phyloP scores from a whole-genome alignment of 2,113 vertebrate genomes.

The Vidua chalybeata region DNA sequence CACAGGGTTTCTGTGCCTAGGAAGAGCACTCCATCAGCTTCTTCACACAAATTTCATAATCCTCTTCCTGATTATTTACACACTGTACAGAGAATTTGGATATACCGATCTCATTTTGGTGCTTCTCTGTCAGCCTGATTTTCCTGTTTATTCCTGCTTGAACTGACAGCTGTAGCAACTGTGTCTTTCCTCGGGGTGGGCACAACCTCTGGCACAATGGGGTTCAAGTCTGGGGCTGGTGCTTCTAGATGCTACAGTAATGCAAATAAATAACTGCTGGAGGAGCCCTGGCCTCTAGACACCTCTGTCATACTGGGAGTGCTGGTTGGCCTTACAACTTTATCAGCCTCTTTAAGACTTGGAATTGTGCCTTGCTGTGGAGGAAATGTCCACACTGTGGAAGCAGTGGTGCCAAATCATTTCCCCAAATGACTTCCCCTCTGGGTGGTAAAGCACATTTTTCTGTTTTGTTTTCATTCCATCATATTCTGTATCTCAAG shows the following conservation, averaged over 20 bases:
- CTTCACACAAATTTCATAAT: not conserved
- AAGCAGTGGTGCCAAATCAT: conserved; percentile 33
- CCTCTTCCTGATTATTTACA: not conserved
- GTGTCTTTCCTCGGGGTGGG: not conserved
- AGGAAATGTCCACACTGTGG: conserved; percentile 54
- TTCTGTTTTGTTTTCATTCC: conserved; percentile 65
- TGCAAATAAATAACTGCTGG: not conserved
- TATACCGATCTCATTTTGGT: not conserved
- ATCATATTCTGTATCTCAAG: conserved; percentile 26
- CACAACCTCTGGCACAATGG: not conserved
- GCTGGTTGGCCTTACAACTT: conserved; percentile 33
- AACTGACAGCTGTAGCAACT: not conserved
- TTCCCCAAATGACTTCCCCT: conserved; percentile 14
- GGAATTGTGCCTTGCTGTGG: conserved; percentile 31
- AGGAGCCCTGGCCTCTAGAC: not conserved
- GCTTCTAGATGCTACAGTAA: not conserved
- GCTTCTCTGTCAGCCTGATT: not conserved
- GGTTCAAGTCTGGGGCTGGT: not conserved
- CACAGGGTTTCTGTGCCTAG: not conserved
- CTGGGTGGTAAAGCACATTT: conserved; percentile 64
- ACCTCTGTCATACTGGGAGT: not conserved
- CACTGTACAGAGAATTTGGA: not conserved
- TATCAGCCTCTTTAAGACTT: conserved; percentile 38
- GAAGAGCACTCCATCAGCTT: not conserved
- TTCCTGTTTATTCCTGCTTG: not conserved